Evolutionary conservation across 1,140 invertebrate species (phyloP), one percentile per base, ranked within the genome.

Genomic region (Fopius arisanus): DNA sequence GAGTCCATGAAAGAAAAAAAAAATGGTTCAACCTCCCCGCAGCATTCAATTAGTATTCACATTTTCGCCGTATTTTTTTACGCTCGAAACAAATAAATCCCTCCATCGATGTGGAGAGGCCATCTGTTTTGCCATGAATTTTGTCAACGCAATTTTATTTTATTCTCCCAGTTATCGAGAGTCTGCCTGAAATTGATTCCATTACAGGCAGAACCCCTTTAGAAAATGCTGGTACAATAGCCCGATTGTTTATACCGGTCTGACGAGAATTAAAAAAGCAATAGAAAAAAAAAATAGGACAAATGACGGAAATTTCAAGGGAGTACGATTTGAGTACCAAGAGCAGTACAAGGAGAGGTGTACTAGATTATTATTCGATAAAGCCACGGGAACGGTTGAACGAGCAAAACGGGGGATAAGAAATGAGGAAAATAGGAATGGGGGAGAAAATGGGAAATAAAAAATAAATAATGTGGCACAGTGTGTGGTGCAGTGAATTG

Each of bases 381-480:
- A 51, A 51, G 19, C n/a, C 14, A 51, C 9, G 33, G 7, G 6
- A 51, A 21, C 26, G 10, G 23, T 26, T 1, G 6, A 23, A 59
- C 6, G 19, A 59, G 26, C 6, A 21, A 59, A 59, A 26, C 19
- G 0, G 23, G 3, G n/a, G n/a, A n/a, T n/a, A 28, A 26, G 26
- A 59, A 26, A 59, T 28, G 10, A 28, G 0, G 26, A 59, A 19
- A 59, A 23, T 6, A 48, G 12, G 26, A 59, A 26, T 21, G 12
- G 3, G 26, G 7, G 10, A 59, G 14, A 59, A 59, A 59, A 59
- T n/a, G n/a, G n/a, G n/a, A n/a, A n/a, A n/a, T n/a, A n/a, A n/a
- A n/a, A n/a, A n/a, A n/a, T n/a, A n/a, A n/a, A n/a, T n/a, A 59
- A 28, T 59, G 16, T 59, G 54, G 54, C 21, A 59, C 54, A 59